A percentile compares a stretch with the other conserved stretches of the same genome.
Conservation (phyloP, 2,888 invertebrate genomes). For the Pyrochroa serraticornis region DNA sequence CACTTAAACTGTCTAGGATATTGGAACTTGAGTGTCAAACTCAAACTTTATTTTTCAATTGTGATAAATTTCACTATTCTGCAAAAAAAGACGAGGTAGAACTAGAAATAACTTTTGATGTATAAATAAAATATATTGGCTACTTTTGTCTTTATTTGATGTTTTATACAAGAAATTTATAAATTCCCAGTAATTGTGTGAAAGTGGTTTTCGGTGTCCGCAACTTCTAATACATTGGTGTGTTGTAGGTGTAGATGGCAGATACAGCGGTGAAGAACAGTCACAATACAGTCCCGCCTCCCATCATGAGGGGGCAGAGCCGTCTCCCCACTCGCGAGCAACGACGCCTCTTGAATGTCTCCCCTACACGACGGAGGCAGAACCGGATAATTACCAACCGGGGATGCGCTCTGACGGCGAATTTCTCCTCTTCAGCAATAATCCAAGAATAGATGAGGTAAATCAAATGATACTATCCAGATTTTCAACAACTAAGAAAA, state of each 20-base stretch:
- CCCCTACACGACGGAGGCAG: constrained; percentile 43
- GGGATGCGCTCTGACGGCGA: constrained; percentile 48
- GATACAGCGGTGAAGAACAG: constrained; percentile 41
- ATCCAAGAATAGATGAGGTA: constrained; percentile 49
- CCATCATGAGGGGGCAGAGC: constrained; percentile 52
- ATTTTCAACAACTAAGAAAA: no score
- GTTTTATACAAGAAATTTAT: neutral
- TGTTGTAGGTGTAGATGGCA: constrained; percentile 38
- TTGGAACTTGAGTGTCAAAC: no score
- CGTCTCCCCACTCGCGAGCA: constrained; percentile 54
- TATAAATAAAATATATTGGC: no score
- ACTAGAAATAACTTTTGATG: no score
- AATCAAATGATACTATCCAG: neutral
- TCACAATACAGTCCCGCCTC: constrained; percentile 54
- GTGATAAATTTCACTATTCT: no score
- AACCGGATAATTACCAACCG: constrained; percentile 48
- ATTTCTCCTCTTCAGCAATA: constrained; percentile 40
- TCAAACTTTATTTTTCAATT: no score
- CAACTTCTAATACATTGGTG: constrained; percentile 7
- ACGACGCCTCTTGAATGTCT: constrained; percentile 52
- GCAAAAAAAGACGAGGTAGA: no score
- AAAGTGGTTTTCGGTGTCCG: neutral
- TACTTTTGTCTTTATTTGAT: no score
- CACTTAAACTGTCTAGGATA: no score
- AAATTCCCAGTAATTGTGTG: constrained; percentile 3